phyloP scores from a whole-genome alignment of 2,113 vertebrate genomes.

The Muntiacus muntjak region DNA sequence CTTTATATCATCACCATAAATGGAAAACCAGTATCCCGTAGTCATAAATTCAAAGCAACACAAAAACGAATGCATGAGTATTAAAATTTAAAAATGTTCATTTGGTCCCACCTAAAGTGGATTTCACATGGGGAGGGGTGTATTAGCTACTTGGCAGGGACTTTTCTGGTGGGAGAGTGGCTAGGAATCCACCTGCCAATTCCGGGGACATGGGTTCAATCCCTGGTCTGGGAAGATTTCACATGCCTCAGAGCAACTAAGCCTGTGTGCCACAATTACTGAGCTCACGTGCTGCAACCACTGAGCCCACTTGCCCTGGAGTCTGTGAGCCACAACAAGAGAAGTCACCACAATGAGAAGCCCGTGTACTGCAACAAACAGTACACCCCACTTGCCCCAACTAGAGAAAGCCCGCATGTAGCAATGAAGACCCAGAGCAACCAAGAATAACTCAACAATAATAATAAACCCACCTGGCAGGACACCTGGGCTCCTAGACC shows the following conservation, averaged over 20 bases:
- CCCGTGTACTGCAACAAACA: background rate
- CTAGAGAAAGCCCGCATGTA: background rate
- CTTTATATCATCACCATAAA: constrained; percentile 18
- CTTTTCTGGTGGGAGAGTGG: background rate
- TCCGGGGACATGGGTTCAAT: fast-evolving
- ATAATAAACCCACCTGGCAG: background rate
- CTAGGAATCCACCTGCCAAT: background rate
- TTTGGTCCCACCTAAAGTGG: background rate
- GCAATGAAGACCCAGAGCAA: background rate
- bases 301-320: background rate
- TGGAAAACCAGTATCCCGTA: background rate
- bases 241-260: background rate
- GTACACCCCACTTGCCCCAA: background rate
- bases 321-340: background rate
- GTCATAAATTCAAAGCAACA: constrained; percentile 36
- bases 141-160: fast-evolving
- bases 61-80: constrained; percentile 37
- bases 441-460: background rate
- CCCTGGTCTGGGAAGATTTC: background rate
- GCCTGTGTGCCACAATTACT: background rate
- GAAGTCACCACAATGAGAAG: background rate
- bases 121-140: background rate
- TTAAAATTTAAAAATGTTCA: constrained; percentile 16
- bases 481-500: background rate
- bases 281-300: background rate